A percentile compares a stretch with the other conserved stretches of the same genome.
phyloP scores from a whole-genome alignment of 2,797 vertebrate genomes.

The Chaetodon trifasciatus region DNA sequence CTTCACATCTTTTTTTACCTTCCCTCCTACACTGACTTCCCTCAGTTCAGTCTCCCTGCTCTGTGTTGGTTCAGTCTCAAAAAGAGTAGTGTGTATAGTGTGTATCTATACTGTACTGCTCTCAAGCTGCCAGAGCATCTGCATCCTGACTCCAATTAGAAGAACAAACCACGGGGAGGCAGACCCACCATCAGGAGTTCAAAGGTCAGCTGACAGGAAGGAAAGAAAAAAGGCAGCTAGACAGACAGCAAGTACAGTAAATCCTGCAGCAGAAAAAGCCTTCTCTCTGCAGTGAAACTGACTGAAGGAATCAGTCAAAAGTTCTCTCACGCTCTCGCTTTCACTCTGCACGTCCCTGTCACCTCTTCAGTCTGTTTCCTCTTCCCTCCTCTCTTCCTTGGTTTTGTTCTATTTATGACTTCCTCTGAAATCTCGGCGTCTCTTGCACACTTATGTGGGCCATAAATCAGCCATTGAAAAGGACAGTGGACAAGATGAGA shows the following conservation, averaged over 20 bases:
- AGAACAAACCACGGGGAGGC: slow-evolving; percentile 78
- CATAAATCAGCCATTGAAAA: slow-evolving; percentile 91
- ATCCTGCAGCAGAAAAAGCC: slow-evolving; percentile 50
- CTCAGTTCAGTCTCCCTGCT: slow-evolving; percentile 28
- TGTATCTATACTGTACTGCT: slow-evolving; percentile 36
- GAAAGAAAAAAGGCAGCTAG: slow-evolving; percentile 62
- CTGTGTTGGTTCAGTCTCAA: slow-evolving; percentile 41
- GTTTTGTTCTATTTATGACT: slow-evolving; percentile 87
- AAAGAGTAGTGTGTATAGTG: slow-evolving; percentile 34
- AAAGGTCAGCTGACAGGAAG: slow-evolving; percentile 81
- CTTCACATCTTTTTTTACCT: slow-evolving; percentile 29
- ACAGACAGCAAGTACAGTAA: slow-evolving; percentile 63
- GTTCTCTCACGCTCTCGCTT: slow-evolving; percentile 52
- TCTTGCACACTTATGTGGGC: slow-evolving; percentile 85
- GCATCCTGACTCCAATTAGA: slow-evolving; percentile 84
- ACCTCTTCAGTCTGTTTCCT: slow-evolving; percentile 79
- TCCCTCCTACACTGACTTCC: slow-evolving; percentile 29
- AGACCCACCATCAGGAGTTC: slow-evolving; percentile 73
- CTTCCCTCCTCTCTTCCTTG: slow-evolving; percentile 74
- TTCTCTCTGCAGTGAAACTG: slow-evolving; percentile 46
- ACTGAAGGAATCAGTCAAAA: slow-evolving; percentile 68
- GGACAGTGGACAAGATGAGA: slow-evolving; percentile 89
- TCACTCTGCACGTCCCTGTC: slow-evolving; percentile 66
- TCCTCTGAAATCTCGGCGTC: slow-evolving; percentile 85
- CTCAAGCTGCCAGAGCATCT: slow-evolving; percentile 75